A percentile compares a stretch with the other conserved stretches of the same genome.
Conservation (phyloP, 2,888 invertebrate genomes). For the Autographa pulchrina region DNA sequence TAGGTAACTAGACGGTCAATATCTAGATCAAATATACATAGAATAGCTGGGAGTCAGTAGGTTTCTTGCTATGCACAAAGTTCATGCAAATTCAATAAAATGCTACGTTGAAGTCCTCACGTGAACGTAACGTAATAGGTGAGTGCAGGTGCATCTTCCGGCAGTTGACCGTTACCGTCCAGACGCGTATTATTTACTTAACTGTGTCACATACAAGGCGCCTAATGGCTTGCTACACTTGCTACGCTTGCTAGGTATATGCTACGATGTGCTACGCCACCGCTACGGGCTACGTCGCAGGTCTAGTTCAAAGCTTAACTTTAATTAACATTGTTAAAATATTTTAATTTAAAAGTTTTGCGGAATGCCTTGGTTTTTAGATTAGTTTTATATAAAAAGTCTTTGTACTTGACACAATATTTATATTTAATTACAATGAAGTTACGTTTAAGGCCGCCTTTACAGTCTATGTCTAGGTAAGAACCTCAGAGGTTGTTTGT, state of each 20-base stretch:
- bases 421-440: not conserved
- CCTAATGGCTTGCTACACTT: not conserved
- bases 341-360: constrained; percentile 3
- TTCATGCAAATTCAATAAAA: not conserved
- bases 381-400: not conserved
- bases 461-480: not conserved
- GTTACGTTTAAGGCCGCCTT: not conserved
- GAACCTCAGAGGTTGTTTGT: too few species aligned
- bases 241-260: not conserved
- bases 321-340: constrained; percentile 1
- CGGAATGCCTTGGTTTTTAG: not conserved
- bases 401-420: constrained; percentile 1
- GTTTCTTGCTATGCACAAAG: not conserved
- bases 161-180: not conserved
- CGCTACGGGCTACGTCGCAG: not conserved
- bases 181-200: not conserved
- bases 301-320: not conserved
- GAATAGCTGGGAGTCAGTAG: too few species aligned
- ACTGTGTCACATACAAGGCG: not conserved
- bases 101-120: not conserved
- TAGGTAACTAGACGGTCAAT: too few species aligned
- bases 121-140: not conserved
- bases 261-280: not conserved
- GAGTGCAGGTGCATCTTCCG: not conserved
- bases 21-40: too few species aligned